phyloP scores from a whole-genome alignment of 1,140 invertebrate species.

The Leptoteleia sp. region DNA sequence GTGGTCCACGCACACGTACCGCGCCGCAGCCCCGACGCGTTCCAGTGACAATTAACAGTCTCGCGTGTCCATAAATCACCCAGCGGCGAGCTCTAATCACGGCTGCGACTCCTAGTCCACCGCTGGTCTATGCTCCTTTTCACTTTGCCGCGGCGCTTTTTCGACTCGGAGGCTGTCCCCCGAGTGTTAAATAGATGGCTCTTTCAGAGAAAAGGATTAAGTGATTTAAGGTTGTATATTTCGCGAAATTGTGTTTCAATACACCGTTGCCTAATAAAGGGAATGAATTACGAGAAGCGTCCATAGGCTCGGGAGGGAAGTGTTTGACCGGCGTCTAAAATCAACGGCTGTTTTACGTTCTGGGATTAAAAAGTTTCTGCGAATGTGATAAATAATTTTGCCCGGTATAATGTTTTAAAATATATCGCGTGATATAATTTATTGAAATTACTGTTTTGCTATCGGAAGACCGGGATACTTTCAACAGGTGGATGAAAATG shows the following conservation, averaged over 20 bases:
- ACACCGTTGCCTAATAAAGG: slow-evolving; percentile 33
- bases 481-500: too few relatives aligned
- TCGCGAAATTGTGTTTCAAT: slow-evolving; percentile 49
- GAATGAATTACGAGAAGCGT: slow-evolving; percentile 36
- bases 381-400: too few relatives aligned
- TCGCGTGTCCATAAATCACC: slow-evolving; percentile 74
- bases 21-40: slow-evolving; percentile 53
- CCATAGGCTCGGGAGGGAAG: too few relatives aligned
- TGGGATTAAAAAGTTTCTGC: too few relatives aligned
- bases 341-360: too few relatives aligned
- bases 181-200: slow-evolving; percentile 37
- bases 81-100: slow-evolving; percentile 75
- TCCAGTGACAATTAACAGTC: slow-evolving; percentile 77
- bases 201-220: slow-evolving; percentile 39
- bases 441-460: too few relatives aligned
- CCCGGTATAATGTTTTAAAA: too few relatives aligned
- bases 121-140: slow-evolving; percentile 34
- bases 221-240: slow-evolving; percentile 58
- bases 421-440: too few relatives aligned
- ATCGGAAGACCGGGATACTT: too few relatives aligned
- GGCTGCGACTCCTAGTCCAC: slow-evolving; percentile 42
- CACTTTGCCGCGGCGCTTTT: slow-evolving; percentile 20
- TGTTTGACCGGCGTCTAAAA: too few relatives aligned
- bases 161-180: slow-evolving; percentile 16
- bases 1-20: slow-evolving; percentile 53